phyloP scores from a whole-genome alignment of 2,888 invertebrate species.

The Baronia brevicornis region DNA sequence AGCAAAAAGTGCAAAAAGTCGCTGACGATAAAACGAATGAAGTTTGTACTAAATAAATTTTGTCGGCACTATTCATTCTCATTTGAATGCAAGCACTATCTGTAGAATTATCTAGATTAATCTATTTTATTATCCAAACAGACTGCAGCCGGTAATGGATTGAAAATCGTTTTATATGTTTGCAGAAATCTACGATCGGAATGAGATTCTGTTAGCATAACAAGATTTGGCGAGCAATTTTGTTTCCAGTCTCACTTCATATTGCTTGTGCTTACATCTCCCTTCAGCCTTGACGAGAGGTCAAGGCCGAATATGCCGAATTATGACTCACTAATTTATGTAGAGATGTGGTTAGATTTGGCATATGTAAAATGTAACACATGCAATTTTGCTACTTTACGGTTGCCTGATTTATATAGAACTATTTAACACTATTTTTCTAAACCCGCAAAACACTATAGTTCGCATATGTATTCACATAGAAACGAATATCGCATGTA shows the following conservation, averaged over 20 bases:
- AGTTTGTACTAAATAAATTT: neutral
- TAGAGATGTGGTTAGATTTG: too few relatives aligned
- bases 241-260: neutral
- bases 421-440: neutral
- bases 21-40: conserved; percentile 21
- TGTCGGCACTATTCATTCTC: too few relatives aligned
- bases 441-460: neutral
- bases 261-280: too few relatives aligned
- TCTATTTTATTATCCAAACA: conserved; percentile 9
- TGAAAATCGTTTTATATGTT: conserved; percentile 14
- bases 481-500: neutral
- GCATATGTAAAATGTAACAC: neutral
- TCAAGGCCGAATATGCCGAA: too few relatives aligned
- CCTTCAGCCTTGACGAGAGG: too few relatives aligned
- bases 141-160: conserved; percentile 16
- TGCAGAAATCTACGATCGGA: conserved; percentile 8
- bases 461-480: neutral
- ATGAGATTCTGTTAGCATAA: conserved; percentile 1
- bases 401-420: too few relatives aligned
- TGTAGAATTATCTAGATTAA: conserved; percentile 8
- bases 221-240: neutral
- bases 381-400: neutral
- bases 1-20: conserved; percentile 34
- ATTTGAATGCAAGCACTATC: conserved; percentile 1
- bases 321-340: neutral